These are phyloP conservation scores for Arvicanthis niloticus DNA, from an alignment of 2,113 vertebrate genomes.

Conservation along the genomic window DNA sequence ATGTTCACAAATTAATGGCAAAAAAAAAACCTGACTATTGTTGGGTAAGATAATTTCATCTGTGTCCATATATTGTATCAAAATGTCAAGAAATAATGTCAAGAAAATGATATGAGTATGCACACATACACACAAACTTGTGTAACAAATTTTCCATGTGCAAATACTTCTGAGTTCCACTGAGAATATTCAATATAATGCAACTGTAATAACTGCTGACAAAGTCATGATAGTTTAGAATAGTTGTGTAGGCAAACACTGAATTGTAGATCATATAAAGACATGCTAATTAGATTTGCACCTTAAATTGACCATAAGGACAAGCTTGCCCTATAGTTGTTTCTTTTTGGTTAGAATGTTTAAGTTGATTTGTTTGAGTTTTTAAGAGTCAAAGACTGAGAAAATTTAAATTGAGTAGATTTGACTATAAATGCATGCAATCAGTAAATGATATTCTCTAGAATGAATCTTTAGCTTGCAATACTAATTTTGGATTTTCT, in stretches of 20 bases:
- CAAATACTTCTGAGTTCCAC: background rate
- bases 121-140: background rate
- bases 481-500: constrained; percentile 35
- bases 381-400: constrained; percentile 6
- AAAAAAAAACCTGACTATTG: background rate
- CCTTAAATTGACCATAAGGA: background rate
- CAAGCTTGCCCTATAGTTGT: background rate
- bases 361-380: constrained; percentile 2
- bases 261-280: background rate
- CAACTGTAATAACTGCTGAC: background rate
- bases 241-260: background rate
- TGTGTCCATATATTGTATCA: background rate
- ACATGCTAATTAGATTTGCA: background rate
- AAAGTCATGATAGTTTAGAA: background rate
- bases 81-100: background rate
- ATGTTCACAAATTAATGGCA: background rate
- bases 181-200: background rate
- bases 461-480: constrained; percentile 32
- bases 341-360: constrained; percentile 15
- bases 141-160: background rate
- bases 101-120: background rate
- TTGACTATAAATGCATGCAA: constrained; percentile 22
- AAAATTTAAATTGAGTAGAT: constrained; percentile 36
- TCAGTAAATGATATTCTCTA: constrained; percentile 9
- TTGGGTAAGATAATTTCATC: background rate